Conservation (phyloP, 2,113 vertebrate genomes). For the Pipra filicauda region DNA sequence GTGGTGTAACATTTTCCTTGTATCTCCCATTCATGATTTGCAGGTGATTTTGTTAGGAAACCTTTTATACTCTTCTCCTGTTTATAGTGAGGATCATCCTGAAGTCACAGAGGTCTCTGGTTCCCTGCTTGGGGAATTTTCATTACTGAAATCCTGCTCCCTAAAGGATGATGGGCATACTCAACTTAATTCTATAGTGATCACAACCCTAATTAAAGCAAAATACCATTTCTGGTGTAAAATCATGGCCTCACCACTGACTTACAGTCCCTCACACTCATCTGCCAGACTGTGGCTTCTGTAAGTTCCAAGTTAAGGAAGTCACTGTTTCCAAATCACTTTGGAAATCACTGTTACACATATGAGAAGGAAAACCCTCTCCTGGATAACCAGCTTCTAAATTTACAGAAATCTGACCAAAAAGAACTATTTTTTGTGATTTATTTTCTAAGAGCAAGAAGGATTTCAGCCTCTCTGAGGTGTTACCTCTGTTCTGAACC, state of each 20-base stretch:
- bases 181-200: neutral
- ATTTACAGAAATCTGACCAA: neutral
- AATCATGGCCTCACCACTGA: neutral
- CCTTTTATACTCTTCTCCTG: neutral
- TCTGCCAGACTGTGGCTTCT: neutral
- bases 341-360: neutral
- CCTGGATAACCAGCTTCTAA: neutral
- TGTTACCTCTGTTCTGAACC: neutral
- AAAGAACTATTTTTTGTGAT: neutral
- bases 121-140: neutral
- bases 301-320: neutral
- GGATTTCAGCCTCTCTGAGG: neutral
- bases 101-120: neutral
- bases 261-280: neutral
- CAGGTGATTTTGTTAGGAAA: neutral
- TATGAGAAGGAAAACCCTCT: neutral
- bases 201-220: neutral
- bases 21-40: neutral
- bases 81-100: neutral
- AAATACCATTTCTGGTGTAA: neutral
- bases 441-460: neutral
- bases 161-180: neutral
- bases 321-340: neutral
- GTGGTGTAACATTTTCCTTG: accelerated
- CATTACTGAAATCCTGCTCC: neutral